These are phyloP conservation scores for Centroberyx gerrardi DNA, from an alignment of 2,797 vertebrate genomes.

Conservation along the genomic window DNA sequence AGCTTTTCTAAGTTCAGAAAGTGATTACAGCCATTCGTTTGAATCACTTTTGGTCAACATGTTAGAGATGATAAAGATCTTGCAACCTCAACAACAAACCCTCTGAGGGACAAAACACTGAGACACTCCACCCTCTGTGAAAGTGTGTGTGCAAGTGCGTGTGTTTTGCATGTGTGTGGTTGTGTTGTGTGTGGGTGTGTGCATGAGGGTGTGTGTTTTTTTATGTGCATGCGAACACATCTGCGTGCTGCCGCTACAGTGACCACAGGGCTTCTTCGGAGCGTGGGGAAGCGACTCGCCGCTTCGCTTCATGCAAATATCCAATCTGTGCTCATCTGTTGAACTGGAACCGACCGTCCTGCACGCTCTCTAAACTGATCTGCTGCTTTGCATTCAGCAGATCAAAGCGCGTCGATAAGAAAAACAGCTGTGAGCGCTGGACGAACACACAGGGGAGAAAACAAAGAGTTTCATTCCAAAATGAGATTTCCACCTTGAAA, in stretches of 20 bases:
- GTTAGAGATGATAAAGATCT: not conserved
- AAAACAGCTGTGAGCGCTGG: conserved; percentile 29
- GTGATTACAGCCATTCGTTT: not conserved
- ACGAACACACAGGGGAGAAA: not conserved
- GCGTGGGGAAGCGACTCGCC: not conserved
- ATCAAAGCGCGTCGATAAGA: not conserved
- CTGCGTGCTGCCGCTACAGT: not conserved
- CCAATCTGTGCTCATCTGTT: conserved; percentile 6
- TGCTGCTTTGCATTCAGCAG: conserved; percentile 4
- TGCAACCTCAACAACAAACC: not conserved
- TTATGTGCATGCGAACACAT: not conserved
- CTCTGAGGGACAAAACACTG: not conserved
- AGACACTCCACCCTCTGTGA: not conserved
- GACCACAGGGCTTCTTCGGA: not conserved
- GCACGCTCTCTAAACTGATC: not conserved
- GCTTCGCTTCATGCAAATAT: conserved; percentile 41
- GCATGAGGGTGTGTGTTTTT: conserved; percentile 1
- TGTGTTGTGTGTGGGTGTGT: not conserved
- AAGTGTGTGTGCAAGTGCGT: not conserved
- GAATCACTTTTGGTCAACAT: not conserved
- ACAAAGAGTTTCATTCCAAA: not conserved
- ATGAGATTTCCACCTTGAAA: not conserved
- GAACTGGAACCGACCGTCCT: not conserved
- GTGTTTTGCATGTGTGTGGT: not conserved
- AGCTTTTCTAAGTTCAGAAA: not conserved